phyloP scores from a whole-genome alignment of 2,797 vertebrate species.

The Mormyrus proboscirostris region DNA sequence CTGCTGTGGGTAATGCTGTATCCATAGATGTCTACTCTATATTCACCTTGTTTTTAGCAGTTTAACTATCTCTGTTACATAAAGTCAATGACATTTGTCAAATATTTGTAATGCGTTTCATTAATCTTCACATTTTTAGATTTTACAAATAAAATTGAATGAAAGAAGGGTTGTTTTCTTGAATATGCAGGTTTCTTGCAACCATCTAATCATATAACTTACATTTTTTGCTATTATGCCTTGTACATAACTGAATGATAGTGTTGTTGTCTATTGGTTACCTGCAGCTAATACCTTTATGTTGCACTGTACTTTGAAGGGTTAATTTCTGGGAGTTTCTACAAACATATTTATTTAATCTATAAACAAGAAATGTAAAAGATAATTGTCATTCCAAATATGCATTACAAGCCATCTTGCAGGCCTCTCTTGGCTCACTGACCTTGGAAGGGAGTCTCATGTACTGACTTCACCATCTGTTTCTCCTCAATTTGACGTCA shows the following conservation, averaged over 20 bases:
- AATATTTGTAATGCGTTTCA: conserved; percentile 5
- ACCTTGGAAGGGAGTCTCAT: not conserved
- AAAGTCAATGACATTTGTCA: conserved; percentile 33
- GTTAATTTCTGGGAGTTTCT: not conserved
- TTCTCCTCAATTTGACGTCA: conserved; percentile 1
- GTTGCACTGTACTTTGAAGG: not conserved
- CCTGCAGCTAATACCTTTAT: not conserved
- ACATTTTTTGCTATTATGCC: not conserved
- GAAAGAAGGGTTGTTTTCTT: not conserved
- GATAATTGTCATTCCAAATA: not conserved
- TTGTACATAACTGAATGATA: not conserved
- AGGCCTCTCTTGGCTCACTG: not conserved
- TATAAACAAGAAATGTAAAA: not conserved
- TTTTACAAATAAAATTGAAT: not conserved
- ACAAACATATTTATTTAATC: not conserved
- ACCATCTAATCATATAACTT: not conserved
- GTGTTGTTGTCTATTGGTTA: not conserved
- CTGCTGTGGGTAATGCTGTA: not conserved
- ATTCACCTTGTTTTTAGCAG: not conserved
- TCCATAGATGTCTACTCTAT: not conserved
- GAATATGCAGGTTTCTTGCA: not conserved
- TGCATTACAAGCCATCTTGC: not conserved
- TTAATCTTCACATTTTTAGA: conserved; percentile 15
- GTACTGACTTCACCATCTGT: not conserved
- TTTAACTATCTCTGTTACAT: not conserved